A percentile compares a stretch with the other conserved stretches of the same genome.
These are phyloP conservation scores for Neolamprologus variostigma DNA, from an alignment of 2,113 vertebrate genomes.

Conservation along the genomic window DNA sequence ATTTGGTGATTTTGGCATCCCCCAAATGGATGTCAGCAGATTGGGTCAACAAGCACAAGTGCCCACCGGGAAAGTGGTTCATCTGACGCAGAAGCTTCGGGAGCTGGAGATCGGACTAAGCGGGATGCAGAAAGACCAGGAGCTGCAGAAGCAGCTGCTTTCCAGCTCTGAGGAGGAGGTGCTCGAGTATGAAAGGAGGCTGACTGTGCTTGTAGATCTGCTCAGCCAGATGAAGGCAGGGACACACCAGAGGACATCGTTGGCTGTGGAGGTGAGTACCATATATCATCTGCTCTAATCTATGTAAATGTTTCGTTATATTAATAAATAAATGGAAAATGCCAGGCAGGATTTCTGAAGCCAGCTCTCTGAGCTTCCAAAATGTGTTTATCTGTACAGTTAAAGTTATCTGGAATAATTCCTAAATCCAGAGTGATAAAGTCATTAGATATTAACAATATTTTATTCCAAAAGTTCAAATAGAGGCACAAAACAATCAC, in stretches of 20 bases:
- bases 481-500: background rate
- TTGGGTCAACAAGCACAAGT: conserved; percentile 14
- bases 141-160: conserved; percentile 79
- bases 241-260: background rate
- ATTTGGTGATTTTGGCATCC: conserved; percentile 39
- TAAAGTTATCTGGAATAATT: background rate
- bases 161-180: conserved; percentile 76
- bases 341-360: background rate
- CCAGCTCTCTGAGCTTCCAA: background rate
- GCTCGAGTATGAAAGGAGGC: conserved; percentile 76
- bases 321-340: background rate
- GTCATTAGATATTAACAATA: accelerated
- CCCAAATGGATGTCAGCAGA: conserved; percentile 20
- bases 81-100: conserved; percentile 73
- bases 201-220: conserved; percentile 74
- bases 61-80: conserved; percentile 50
- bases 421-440: background rate
- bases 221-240: conserved; percentile 63
- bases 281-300: background rate
- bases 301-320: background rate
- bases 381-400: background rate
- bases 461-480: background rate
- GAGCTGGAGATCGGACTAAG: conserved; percentile 77
- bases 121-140: conserved; percentile 71
- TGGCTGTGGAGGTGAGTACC: conserved; percentile 22